Percentiles rank a stretch among this genome's conserved stretches.
Conservation (phyloP, 2,888 invertebrate species). For the Eulithis prunata region DNA sequence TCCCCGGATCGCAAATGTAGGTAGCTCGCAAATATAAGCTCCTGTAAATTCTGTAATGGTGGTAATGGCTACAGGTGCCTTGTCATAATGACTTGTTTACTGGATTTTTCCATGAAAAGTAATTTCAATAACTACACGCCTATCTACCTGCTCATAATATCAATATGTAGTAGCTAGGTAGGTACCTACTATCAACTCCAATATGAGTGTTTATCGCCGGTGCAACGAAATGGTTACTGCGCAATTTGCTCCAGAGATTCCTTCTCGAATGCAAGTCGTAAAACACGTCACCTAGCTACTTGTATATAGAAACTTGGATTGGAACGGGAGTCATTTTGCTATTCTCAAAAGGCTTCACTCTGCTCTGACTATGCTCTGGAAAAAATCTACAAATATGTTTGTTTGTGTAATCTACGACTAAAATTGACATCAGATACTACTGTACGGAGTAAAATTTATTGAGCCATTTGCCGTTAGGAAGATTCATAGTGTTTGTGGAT, state of each 20-base stretch:
- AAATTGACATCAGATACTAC: constrained; percentile 40
- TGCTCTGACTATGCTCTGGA: constrained; percentile 29
- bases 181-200: constrained; percentile 7
- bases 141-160: constrained; percentile 3
- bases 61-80: constrained; percentile 38
- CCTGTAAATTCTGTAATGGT: constrained; percentile 40
- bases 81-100: constrained; percentile 31
- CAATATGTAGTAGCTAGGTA: constrained; percentile 11
- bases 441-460: constrained; percentile 40
- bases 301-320: constrained; percentile 42
- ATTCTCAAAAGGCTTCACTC: constrained; percentile 46
- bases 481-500: constrained; percentile 40
- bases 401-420: constrained; percentile 39
- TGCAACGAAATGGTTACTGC: constrained; percentile 57
- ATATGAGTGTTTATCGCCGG: constrained; percentile 53
- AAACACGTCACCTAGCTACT: constrained; percentile 55
- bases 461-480: constrained; percentile 41
- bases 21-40: constrained; percentile 36
- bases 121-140: constrained; percentile 16
- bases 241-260: constrained; percentile 63
- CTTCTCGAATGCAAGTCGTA: constrained; percentile 60
- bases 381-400: constrained; percentile 45
- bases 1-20: constrained; percentile 39
- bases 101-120: constrained; percentile 27
- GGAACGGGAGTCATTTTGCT: constrained; percentile 43